Percentiles rank a stretch among this genome's conserved stretches.
Evolutionary conservation across 2,113 vertebrate species (phyloP).

Genomic region (Larimichthys polyactis): DNA sequence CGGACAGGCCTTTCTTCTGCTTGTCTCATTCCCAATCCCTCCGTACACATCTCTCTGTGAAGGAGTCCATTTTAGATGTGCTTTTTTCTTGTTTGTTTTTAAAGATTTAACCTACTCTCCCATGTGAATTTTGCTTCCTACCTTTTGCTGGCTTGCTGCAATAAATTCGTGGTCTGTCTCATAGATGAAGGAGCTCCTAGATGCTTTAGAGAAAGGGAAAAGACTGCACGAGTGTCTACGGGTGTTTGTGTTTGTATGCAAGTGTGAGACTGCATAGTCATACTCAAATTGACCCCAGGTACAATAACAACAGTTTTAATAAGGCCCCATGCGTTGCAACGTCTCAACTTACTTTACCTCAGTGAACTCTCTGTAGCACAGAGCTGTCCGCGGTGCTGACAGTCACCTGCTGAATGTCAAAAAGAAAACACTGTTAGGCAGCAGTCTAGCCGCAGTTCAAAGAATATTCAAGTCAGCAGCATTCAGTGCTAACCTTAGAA

Average conservation of each 20-base stretch:
- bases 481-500: slow-evolving; percentile 11
- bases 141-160: slow-evolving; percentile 18
- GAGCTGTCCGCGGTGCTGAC: slow-evolving; percentile 70
- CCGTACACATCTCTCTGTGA: slow-evolving; percentile 41
- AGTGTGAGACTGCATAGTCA: slow-evolving; percentile 16
- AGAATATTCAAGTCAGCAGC: slow-evolving; percentile 48
- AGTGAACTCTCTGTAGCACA: slow-evolving; percentile 43
- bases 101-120: slow-evolving; percentile 55
- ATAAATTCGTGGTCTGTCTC: slow-evolving; percentile 6
- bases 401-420: slow-evolving; percentile 74
- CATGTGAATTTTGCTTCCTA: slow-evolving; percentile 19
- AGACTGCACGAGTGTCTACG: slow-evolving; percentile 4
- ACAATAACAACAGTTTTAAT: slow-evolving; percentile 57
- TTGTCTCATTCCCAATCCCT: slow-evolving; percentile 52
- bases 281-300: slow-evolving; percentile 46
- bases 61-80: slow-evolving; percentile 51
- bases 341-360: slow-evolving; percentile 33
- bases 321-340: slow-evolving; percentile 46
- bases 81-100: not conserved
- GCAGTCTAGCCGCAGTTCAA: slow-evolving; percentile 44
- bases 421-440: slow-evolving; percentile 37
- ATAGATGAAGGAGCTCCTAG: slow-evolving; percentile 11
- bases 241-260: slow-evolving; percentile 50
- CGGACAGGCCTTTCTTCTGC: slow-evolving; percentile 68
- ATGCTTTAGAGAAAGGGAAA: not conserved